These are phyloP conservation scores for Oreochromis mossambicus DNA, from an alignment of 2,797 vertebrate species.

Conservation along the genomic window DNA sequence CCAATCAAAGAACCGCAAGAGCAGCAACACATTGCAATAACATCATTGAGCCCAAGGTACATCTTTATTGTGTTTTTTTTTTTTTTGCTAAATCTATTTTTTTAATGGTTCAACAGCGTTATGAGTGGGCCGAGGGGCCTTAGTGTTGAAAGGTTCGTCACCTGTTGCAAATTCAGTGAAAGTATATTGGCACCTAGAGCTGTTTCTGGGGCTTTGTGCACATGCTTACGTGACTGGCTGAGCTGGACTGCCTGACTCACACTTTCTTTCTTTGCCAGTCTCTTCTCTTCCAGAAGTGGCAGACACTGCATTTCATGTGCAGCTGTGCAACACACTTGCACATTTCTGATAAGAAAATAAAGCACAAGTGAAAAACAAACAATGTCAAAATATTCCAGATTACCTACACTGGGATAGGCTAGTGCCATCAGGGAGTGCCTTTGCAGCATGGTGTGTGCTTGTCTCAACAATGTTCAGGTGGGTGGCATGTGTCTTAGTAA, in stretches of 20 bases:
- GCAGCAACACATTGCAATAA: neutral
- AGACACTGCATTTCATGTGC: slow-evolving; percentile 2
- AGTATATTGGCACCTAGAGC: neutral
- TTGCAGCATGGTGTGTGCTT: neutral
- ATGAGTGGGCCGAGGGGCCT: neutral
- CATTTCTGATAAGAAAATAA: neutral
- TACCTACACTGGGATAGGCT: neutral
- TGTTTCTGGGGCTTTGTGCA: neutral
- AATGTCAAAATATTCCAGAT: neutral
- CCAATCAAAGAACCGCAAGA: neutral
- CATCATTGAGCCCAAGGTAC: neutral
- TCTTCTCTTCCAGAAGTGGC: slow-evolving; percentile 4
- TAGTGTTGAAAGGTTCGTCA: neutral
- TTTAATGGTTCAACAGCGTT: neutral
- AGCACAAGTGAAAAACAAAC: slow-evolving; percentile 15
- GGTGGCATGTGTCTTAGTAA: neutral
- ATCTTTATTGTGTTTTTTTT: neutral
- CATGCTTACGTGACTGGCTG: neutral
- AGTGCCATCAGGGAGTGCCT: neutral
- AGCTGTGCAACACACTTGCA: neutral
- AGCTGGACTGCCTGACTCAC: neutral
- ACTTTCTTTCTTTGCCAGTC: neutral
- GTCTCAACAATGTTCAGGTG: neutral
- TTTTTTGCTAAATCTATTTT: neutral
- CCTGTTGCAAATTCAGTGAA: neutral